phyloP scores from a whole-genome alignment of 2,888 invertebrate genomes.

The Rugalucina vietnamica region DNA sequence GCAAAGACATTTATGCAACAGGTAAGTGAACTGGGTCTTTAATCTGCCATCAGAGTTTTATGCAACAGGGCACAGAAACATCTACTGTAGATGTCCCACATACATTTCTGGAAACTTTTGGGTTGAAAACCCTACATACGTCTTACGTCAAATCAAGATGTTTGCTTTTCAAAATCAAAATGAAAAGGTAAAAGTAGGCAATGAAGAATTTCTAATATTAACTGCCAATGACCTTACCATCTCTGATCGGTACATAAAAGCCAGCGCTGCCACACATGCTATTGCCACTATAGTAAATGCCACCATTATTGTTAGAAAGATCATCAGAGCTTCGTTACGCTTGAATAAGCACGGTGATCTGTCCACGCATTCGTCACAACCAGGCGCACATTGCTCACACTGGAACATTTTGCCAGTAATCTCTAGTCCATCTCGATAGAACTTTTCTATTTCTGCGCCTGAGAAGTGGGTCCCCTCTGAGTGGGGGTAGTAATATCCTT shows the following conservation, averaged over 20 bases:
- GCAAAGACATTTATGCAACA: too few relatives aligned
- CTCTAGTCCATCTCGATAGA: slow-evolving; percentile 46
- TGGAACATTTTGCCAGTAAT: slow-evolving; percentile 55
- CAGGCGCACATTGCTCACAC: slow-evolving; percentile 76
- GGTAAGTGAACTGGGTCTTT: too few relatives aligned
- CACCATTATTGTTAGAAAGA: slow-evolving; percentile 65
- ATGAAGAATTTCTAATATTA: too few relatives aligned
- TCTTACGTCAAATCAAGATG: too few relatives aligned
- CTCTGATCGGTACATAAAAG: slow-evolving; percentile 56
- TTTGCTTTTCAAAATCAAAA: too few relatives aligned
- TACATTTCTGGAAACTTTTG: too few relatives aligned
- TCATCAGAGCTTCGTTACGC: slow-evolving; percentile 58
- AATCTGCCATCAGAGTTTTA: too few relatives aligned
- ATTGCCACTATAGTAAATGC: slow-evolving; percentile 58
- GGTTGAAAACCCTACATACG: too few relatives aligned
- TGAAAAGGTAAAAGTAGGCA: too few relatives aligned
- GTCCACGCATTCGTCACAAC: slow-evolving; percentile 80
- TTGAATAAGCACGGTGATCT: slow-evolving; percentile 77
- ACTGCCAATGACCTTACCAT: too few relatives aligned
- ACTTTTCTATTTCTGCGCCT: slow-evolving; percentile 72
- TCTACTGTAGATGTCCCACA: too few relatives aligned
- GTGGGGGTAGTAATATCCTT: slow-evolving; percentile 81
- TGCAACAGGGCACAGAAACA: too few relatives aligned
- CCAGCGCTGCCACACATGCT: slow-evolving; percentile 48
- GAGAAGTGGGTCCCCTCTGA: slow-evolving; percentile 65